Base-by-base conservation (phyloP, 1,140 invertebrate species). In the Araneus ventricosus region DNA sequence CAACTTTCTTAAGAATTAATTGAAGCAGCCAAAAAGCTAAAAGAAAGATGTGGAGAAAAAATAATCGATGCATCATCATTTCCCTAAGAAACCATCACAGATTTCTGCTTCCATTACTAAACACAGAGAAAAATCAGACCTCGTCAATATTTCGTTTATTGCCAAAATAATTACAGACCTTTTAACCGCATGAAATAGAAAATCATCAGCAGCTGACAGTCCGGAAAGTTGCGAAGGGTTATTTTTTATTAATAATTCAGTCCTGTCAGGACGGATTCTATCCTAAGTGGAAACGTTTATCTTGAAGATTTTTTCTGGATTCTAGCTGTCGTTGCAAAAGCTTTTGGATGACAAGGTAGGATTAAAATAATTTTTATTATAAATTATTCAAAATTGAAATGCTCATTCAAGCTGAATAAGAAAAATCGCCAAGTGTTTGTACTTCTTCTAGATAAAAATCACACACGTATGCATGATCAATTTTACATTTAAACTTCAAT, bases 211-310 rank as follows among this genome's bases (percentile, higher is more conserved):
- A 41, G 39, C 37, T 52, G 80, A 52, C 80, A 52, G 41, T 17
- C 37, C 22, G 3, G 41, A 82, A 52, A 45, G 70, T 75, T 75
- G 30, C 5, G 24, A 30, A 45, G 8, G 24, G 41, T 24, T 39
- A 52, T 82, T 82, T 82, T 82, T 82, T 82, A 82, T 82, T 41
- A 20, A 82, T 82, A 82, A 82, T 82, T 41, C 80, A 45, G 80
- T 10, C 39, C 39, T 82, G 80, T 82, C 80, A 82, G 45, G n/a
- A 41, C 7, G 39, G 39, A 82, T 82, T 45, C 80, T 17, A 41
- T 52, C 80, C 24, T 82, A 52, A 82, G 20, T 52, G 80, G n/a
- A 41, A 82, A 52, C 39, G 80, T 82, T 82, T 82, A 82, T 82
- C 80, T 82, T 52, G 20, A n/a, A 45, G 22, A 45, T 45, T 82